Conservation (phyloP, 2,888 invertebrate genomes). For the Galeruca laticollis region DNA sequence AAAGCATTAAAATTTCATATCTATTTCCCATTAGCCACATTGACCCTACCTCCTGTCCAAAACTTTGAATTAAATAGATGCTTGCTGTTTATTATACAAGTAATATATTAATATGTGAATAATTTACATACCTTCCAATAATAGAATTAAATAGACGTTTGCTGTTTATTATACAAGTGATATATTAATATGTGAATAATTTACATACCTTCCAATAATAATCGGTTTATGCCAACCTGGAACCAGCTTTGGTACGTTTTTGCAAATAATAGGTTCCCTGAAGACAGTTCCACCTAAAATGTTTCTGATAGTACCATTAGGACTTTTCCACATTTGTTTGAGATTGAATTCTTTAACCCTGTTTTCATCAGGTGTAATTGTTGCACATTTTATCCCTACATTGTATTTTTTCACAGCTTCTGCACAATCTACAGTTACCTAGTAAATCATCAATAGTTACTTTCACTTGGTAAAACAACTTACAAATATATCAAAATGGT, state of each 20-base stretch:
- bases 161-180: background rate
- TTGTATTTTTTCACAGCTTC: constrained; percentile 97
- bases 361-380: constrained; percentile 98
- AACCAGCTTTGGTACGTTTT: constrained; percentile 95
- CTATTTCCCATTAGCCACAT: no score
- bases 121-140: constrained; percentile 76
- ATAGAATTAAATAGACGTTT: constrained; percentile 66
- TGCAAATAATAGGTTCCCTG: constrained; percentile 88
- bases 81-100: background rate
- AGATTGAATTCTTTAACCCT: constrained; percentile 90
- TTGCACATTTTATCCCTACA: constrained; percentile 98
- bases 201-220: constrained; percentile 81
- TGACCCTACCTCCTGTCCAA: no score
- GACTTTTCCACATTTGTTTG: constrained; percentile 92
- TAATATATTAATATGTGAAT: background rate
- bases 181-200: background rate
- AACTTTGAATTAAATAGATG: no score
- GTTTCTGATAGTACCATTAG: constrained; percentile 90
- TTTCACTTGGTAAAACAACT: background rate
- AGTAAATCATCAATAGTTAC: background rate
- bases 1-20: no score
- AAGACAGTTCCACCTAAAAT: constrained; percentile 86
- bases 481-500: no score
- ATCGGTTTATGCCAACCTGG: constrained; percentile 96
- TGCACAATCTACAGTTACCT: constrained; percentile 95